Base-by-base conservation (phyloP, 2,888 invertebrate species). In the Drosophila mulleri region DNA sequence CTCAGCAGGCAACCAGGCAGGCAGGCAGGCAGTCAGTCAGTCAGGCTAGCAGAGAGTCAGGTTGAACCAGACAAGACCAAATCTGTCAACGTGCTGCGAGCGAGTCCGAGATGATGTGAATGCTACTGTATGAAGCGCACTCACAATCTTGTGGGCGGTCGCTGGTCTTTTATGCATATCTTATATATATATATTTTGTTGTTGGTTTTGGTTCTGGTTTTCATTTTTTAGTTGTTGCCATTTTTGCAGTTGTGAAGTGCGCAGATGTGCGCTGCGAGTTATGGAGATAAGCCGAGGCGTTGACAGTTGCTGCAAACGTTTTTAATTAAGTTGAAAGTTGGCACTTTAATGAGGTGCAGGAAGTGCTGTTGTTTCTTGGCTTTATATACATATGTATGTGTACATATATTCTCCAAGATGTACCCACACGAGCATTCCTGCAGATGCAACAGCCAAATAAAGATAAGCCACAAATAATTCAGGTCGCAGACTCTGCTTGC, bases 61-160 rank as follows among this genome's bases (percentile, higher is more conserved):
- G 81, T 83, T 85, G 62, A 67, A 68, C 70, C 77, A 75, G 82
- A 77, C 84, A 86, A 86, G 71, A 88, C 84, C 84, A 85, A 85
- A 85, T 85, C 84, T 85, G 84, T 85, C 88, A 84, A 88, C 84
- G 84, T 72, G 77, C 74, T 72, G 56, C 29, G 32, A 42, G 37
- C 42, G 88, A 70, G 63, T 26, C 62, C 37, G 35, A 58, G 69
- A 69, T 52, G 54, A 69, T 83, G 85, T 79, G 84, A 53, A 50
- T 62, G 82, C 84, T 78, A 75, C 80, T 65, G 84, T 88, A 50
- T 67, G 67, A 41, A 61, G 64, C 62, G 50, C 74, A 62, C 68
- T 72, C 68, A 67, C 61, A 82, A 75, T 83, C 63, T 86, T 86
- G 91, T 91, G 91, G 91, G 91, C 91, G 91, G 87, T 89, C 87